phyloP scores from a whole-genome alignment of 2,113 vertebrate species.

The Calcarius ornatus region DNA sequence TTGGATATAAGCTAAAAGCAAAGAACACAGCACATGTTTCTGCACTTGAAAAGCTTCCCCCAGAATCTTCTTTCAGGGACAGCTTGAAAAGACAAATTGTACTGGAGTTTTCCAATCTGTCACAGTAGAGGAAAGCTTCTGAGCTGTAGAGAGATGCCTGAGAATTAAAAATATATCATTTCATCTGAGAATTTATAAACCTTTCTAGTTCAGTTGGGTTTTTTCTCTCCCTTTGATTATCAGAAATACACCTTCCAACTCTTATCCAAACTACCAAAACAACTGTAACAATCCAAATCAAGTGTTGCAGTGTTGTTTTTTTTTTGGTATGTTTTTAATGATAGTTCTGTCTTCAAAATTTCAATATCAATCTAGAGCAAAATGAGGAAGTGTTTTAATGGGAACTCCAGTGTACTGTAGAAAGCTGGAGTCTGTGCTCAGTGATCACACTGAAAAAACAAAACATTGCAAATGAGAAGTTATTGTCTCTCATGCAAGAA shows the following conservation, averaged over 20 bases:
- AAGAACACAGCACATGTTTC: conserved; percentile 3
- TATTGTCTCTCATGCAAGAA: neutral
- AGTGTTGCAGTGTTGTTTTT: neutral
- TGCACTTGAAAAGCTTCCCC: conserved; percentile 42
- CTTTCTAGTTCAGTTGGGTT: neutral
- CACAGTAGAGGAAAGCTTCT: conserved; percentile 37
- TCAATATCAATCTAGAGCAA: neutral
- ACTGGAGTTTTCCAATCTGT: conserved; percentile 56
- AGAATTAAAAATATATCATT: conserved; percentile 47
- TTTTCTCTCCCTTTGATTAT: neutral
- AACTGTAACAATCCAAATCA: neutral
- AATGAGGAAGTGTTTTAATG: neutral
- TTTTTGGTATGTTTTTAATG: neutral
- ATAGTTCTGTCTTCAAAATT: neutral
- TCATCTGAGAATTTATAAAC: conserved; percentile 36
- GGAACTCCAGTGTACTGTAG: neutral
- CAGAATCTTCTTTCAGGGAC: conserved; percentile 45
- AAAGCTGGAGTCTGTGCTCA: neutral
- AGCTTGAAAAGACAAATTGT: conserved; percentile 62
- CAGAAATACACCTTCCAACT: neutral
- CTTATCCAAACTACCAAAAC: neutral
- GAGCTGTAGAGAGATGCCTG: conserved; percentile 30
- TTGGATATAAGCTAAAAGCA: conserved; percentile 6
- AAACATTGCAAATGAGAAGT: neutral
- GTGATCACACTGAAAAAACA: neutral